Evolutionary conservation across 2,888 invertebrate genomes (phyloP), one percentile per base, ranked within the genome.

Genomic region (Cryptocephalus primarius): DNA sequence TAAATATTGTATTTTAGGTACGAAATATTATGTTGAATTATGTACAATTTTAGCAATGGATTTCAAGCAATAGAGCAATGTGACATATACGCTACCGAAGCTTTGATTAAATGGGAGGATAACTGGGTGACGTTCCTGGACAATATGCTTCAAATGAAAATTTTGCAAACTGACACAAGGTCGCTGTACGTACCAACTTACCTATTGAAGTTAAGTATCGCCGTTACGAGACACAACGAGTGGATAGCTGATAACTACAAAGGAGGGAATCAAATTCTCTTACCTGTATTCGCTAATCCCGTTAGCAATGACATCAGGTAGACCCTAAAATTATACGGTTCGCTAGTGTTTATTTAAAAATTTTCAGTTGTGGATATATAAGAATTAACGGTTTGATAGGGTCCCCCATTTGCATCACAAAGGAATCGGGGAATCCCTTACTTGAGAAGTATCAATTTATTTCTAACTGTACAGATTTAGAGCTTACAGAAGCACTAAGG

Each of bases 91-190:
- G 59, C 50, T 8, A 43, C 53, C 1, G 33, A 34, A 11, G 62
- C 53, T 22, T 48, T 46, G 9, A 54, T 64, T 11, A 46, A 50
- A 48, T 64, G 64, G 64, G 42, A 51, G 1, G 49, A 55, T 11
- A 88, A 90, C 69, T 93, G 90, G 89, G 83, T 89, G 9, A 79
- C 88, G 1, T 91, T 88, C 69, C 79, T 92, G 75, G 92, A 92
- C 69, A 85, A 86, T 44, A 83, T 92, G 81, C 73, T 93, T 9
- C 92, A 92, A 69, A 76, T 87, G 57, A 58, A 59, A 9, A 82
- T 90, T 46, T 63, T 88, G 12, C 77, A 79, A 11, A 73, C 77
- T 34, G 81, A 83, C 55, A 79, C 80, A 0, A 72, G 85, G 4
- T 75, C 79, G 1, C 75, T 89, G 1, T 76, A 81, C 60, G 76